Conservation (phyloP, 2,888 invertebrate genomes). For the Hypsopygia costalis region DNA sequence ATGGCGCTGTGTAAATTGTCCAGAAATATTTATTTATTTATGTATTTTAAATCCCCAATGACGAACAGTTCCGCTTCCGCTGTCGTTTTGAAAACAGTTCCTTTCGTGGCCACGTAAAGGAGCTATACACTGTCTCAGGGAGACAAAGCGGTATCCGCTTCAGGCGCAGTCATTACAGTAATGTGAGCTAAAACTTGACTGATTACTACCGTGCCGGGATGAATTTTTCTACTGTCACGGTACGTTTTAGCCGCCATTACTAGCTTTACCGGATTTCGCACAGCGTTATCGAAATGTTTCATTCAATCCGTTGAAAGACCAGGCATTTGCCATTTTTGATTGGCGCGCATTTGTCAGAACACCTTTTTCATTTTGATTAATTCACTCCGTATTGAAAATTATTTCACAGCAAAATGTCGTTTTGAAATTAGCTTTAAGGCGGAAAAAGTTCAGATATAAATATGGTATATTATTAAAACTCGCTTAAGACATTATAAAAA, state of each 20-base stretch:
- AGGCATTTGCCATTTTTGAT: background rate
- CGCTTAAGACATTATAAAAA: too few relatives aligned
- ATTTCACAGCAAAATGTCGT: too few relatives aligned
- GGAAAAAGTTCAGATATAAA: too few relatives aligned
- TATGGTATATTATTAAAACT: too few relatives aligned
- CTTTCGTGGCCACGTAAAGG: slow-evolving; percentile 28
- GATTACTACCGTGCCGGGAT: slow-evolving; percentile 57
- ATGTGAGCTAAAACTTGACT: slow-evolving; percentile 70
- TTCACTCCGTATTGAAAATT: too few relatives aligned
- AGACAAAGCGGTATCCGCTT: slow-evolving; percentile 49
- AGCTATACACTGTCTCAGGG: slow-evolving; percentile 28
- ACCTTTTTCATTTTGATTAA: too few relatives aligned
- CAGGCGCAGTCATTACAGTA: slow-evolving; percentile 58
- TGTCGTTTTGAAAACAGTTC: too few relatives aligned
- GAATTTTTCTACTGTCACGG: slow-evolving; percentile 58
- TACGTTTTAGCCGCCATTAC: slow-evolving; percentile 47
- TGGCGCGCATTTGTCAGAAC: background rate
- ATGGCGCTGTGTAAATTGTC: too few relatives aligned
- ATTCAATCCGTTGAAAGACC: background rate
- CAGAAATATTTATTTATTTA: too few relatives aligned
- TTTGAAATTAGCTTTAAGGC: too few relatives aligned
- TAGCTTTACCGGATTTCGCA: slow-evolving; percentile 51
- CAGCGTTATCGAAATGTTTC: slow-evolving; percentile 54
- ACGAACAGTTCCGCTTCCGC: too few relatives aligned
- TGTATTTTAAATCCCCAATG: too few relatives aligned